Evolutionary conservation across 2,113 vertebrate genomes (phyloP).

Genomic region (Tapirus terrestris): DNA sequence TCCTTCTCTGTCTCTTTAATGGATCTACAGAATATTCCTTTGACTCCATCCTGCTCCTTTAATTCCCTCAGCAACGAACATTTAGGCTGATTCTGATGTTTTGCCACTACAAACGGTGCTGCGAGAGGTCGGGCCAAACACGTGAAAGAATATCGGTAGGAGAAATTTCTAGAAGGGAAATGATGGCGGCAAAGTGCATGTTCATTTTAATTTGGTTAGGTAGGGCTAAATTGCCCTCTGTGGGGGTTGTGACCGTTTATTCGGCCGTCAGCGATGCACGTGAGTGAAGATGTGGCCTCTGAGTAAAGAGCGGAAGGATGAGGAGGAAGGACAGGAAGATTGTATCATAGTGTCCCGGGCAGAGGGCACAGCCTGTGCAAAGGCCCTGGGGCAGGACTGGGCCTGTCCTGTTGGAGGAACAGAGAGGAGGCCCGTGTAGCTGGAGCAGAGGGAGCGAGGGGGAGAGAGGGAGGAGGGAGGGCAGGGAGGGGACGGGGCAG

Average conservation of each 20-base stretch:
- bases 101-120: neutral
- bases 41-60: neutral
- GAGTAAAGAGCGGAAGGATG: neutral
- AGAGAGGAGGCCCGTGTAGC: neutral
- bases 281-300: neutral
- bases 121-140: neutral
- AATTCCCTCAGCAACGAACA: neutral
- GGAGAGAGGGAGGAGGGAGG: neutral
- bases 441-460: neutral
- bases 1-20: neutral
- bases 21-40: neutral
- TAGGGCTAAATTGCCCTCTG: neutral
- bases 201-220: neutral
- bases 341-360: neutral
- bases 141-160: neutral
- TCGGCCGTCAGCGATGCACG: neutral
- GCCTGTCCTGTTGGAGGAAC: neutral
- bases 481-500: neutral
- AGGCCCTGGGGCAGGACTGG: neutral
- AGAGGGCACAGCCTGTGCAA: neutral
- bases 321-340: neutral
- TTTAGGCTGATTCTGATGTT: neutral
- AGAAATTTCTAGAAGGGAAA: slow-evolving; percentile 12
- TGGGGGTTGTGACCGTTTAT: neutral
- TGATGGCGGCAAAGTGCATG: neutral